Evolutionary conservation across 2,113 vertebrate genomes (phyloP).

Genomic region (Sinocyclocheilus grahami): DNA sequence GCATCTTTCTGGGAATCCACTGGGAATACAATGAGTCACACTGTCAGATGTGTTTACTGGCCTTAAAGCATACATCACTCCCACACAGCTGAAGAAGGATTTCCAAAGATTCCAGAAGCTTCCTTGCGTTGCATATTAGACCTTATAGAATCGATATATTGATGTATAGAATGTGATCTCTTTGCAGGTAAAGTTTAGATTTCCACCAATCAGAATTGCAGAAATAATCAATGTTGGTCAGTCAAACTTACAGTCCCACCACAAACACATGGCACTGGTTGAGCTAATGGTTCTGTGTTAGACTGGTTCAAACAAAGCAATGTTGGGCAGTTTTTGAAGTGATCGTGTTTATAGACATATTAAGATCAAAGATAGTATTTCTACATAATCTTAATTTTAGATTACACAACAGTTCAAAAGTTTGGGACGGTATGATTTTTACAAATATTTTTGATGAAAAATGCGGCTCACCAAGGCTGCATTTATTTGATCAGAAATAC

Average conservation of each 20-base stretch:
- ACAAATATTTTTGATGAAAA: too few species aligned
- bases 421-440: too few species aligned
- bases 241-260: neutral
- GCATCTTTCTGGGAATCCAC: constrained; percentile 27
- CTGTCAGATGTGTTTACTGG: constrained; percentile 32
- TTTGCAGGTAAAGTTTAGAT: neutral
- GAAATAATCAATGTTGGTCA: too few species aligned
- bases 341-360: neutral
- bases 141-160: neutral
- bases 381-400: too few species aligned
- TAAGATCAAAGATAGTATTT: too few species aligned
- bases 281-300: too few species aligned
- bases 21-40: constrained; percentile 23
- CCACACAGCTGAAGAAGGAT: neutral
- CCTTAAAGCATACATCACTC: neutral
- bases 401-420: too few species aligned
- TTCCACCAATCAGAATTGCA: neutral
- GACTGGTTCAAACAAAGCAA: too few species aligned
- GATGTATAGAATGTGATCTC: neutral
- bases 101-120: neutral
- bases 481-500: neutral
- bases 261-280: neutral
- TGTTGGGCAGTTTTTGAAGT: neutral
- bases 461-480: neutral
- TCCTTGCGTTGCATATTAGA: neutral